Conservation (phyloP, 1,140 invertebrate genomes). For the Drosophila baimaii region DNA sequence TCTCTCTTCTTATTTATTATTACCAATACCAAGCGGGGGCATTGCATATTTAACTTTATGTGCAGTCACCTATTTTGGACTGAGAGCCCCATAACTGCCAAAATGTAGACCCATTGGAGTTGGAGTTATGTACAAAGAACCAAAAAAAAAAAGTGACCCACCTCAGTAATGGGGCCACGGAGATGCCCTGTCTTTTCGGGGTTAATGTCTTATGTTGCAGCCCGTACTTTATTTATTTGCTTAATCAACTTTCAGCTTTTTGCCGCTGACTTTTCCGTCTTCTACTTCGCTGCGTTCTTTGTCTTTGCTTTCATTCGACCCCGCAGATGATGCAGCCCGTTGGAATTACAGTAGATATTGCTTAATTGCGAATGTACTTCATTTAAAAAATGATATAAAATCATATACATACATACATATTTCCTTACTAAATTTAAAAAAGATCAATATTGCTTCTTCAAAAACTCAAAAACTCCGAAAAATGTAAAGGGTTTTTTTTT, state of each 20-base stretch:
- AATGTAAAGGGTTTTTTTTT: too few species aligned
- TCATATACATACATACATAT: too few species aligned
- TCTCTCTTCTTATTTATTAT: neutral
- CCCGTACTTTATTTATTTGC: slow-evolving; percentile 16
- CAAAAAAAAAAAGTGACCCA: neutral
- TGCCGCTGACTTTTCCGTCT: slow-evolving; percentile 3
- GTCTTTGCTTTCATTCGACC: slow-evolving; percentile 5
- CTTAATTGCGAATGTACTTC: neutral
- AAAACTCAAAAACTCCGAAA: too few species aligned
- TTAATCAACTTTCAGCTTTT: slow-evolving; percentile 11
- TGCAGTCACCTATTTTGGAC: slow-evolving; percentile 4
- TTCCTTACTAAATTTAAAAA: too few species aligned
- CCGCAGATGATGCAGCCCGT: slow-evolving; percentile 16
- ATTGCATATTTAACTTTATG: slow-evolving; percentile 7
- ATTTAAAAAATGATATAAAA: too few species aligned
- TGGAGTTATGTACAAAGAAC: neutral
- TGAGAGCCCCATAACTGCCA: neutral
- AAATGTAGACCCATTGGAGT: slow-evolving; percentile 1
- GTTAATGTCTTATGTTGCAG: slow-evolving; percentile 18
- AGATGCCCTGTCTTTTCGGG: slow-evolving; percentile 8
- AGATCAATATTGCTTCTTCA: too few species aligned
- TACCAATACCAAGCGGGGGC: neutral
- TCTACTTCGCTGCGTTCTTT: slow-evolving; percentile 20
- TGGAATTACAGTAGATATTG: slow-evolving; percentile 1
- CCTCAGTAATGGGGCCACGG: slow-evolving; percentile 8